Evolutionary conservation across 2,888 invertebrate genomes (phyloP).

Genomic region (Bugula neritina): DNA sequence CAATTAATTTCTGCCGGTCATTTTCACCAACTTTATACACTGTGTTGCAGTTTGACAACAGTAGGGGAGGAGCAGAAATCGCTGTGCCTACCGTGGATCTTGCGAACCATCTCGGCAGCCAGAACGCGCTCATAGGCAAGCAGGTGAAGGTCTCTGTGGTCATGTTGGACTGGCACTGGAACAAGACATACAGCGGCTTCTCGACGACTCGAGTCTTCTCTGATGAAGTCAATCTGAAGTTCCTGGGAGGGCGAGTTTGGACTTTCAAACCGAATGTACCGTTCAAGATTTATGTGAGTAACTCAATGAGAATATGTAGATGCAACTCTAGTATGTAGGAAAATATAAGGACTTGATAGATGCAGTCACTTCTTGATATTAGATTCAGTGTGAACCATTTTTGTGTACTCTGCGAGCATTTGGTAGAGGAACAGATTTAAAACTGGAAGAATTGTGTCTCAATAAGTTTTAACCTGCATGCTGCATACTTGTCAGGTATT

Average conservation of each 20-base stretch:
- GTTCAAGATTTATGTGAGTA: conserved; percentile 72
- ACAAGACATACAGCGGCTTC: conserved; percentile 61
- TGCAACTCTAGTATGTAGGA: no score
- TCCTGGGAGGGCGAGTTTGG: conserved; percentile 83
- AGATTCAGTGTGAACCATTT: no score
- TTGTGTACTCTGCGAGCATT: no score
- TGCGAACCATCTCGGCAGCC: neutral
- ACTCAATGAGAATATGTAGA: no score
- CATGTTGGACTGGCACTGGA: conserved; percentile 49
- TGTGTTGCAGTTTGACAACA: conserved; percentile 6
- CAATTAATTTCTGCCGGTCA: no score
- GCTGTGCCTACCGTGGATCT: neutral
- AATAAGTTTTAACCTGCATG: no score
- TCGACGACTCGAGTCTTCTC: conserved; percentile 81
- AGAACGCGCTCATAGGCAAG: conserved; percentile 36
- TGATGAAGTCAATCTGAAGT: conserved; percentile 73
- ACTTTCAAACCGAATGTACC: conserved; percentile 96
- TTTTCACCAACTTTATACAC: no score
- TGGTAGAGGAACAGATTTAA: no score
- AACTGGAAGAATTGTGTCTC: no score
- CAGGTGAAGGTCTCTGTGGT: conserved; percentile 47
- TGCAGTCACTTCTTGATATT: no score
- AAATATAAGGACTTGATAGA: no score
- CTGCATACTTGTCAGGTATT: no score
- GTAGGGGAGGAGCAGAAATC: neutral